Base-by-base conservation (phyloP, 2,888 invertebrate species). In the Lampropteryx suffumata region DNA sequence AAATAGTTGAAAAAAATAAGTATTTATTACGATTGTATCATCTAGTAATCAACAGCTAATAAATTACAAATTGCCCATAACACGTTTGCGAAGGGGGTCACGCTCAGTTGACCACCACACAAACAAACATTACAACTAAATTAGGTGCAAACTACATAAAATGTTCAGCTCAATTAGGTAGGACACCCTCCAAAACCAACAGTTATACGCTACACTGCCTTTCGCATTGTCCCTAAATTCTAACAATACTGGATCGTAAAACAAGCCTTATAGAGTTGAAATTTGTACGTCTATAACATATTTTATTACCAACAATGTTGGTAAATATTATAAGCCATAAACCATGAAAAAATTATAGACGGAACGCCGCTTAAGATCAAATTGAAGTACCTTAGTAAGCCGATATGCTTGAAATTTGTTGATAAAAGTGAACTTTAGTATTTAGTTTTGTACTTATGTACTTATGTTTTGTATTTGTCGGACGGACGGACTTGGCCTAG, bases 121-220 rank as follows among this genome's bases (percentile, higher is more conserved):
- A n/a, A n/a, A n/a, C n/a, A n/a, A n/a, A n/a, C 24, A 24, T 2
- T 50, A 50, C 52, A 42, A 55, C 33, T 24, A 44, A 56, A 82
- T 73, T 76, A 76, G 61, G 72, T 73, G 74, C 67, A 65, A 83
- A 83, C 67, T 70, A 69, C 71, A 67, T 60, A 59, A 61, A 62
- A 76, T 79, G 80, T 78, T 77, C 71, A 65, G 74, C 68, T 64
- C 78, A 82, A 83, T 82, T 83, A 76, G 59, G 55, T 59, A 58
- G 61, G 57, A 67, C 79, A 69, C 76, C 71, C 73, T 69, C 71
- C 73, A 66, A 79, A 79, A 72, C 76, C 70, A 67, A 65, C 65
- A 63, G 55, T 64, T 75, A 70, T 58, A 71, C 73, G 73, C 70
- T 66, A 62, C 65, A 68, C 30, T 62, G 64, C 67, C 30, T 35